Evolutionary conservation across 2,113 vertebrate species (phyloP).

Genomic region (Megaleporinus macrocephalus): DNA sequence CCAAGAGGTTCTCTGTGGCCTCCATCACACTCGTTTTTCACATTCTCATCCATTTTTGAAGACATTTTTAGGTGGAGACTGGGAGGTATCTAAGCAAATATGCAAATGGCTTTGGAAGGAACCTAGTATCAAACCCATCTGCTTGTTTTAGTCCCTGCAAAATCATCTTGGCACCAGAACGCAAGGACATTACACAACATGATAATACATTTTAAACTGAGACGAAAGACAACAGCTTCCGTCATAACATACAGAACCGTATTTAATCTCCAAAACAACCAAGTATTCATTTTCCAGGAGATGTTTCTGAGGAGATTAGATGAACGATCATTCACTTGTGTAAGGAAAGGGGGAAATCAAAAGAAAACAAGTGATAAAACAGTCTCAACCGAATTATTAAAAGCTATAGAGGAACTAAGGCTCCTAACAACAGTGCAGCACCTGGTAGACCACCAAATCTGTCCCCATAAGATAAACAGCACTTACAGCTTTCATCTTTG

Average conservation of each 20-base stretch:
- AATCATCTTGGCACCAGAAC: slow-evolving; percentile 37
- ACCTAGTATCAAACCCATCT: slow-evolving; percentile 40
- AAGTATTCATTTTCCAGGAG: no score
- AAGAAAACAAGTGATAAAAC: no score
- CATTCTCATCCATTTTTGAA: slow-evolving; percentile 45
- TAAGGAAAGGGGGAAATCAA: no score
- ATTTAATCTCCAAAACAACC: no score
- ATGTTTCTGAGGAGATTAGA: no score
- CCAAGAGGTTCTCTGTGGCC: background rate
- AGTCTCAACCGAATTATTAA: no score
- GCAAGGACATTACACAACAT: slow-evolving; percentile 7
- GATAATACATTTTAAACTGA: background rate
- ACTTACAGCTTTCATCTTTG: no score
- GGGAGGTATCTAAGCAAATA: slow-evolving; percentile 51
- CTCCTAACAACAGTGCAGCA: no score
- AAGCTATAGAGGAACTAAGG: no score
- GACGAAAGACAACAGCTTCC: background rate
- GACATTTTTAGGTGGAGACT: slow-evolving; percentile 38
- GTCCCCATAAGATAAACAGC: no score
- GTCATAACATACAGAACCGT: background rate
- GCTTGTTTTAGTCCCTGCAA: slow-evolving; percentile 28
- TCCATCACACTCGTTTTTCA: slow-evolving; percentile 39
- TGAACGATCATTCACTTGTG: no score
- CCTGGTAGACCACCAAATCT: no score
- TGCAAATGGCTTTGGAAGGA: slow-evolving; percentile 42